phyloP scores from a whole-genome alignment of 2,797 vertebrate genomes.

The Sebastes oblongus region DNA sequence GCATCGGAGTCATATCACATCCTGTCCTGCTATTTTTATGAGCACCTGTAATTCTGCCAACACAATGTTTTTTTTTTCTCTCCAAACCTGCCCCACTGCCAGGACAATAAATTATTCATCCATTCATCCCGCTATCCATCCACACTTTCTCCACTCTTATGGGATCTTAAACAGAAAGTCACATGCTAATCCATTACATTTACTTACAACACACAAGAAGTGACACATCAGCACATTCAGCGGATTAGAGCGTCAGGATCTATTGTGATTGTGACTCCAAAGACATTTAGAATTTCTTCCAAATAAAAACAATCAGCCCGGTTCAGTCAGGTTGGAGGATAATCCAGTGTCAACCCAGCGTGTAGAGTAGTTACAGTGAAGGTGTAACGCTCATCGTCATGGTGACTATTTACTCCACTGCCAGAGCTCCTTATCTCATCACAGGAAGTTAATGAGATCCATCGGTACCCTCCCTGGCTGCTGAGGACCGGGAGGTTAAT shows the following conservation, averaged over 20 bases:
- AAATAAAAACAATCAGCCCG: neutral
- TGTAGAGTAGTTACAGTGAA: neutral
- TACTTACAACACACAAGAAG: neutral
- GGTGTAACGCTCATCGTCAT: neutral
- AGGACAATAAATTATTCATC: slow-evolving; percentile 55
- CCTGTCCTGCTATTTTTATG: slow-evolving; percentile 64
- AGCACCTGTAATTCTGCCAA: slow-evolving; percentile 70
- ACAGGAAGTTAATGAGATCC: slow-evolving; percentile 52
- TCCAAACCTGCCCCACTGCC: slow-evolving; percentile 39
- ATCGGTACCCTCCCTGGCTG: slow-evolving; percentile 20
- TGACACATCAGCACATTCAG: slow-evolving; percentile 6
- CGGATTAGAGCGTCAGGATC: slow-evolving; percentile 6
- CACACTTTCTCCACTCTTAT: slow-evolving; percentile 24
- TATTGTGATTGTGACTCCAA: slow-evolving; percentile 15
- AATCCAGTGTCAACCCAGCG: neutral
- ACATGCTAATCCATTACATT: slow-evolving; percentile 21
- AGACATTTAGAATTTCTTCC: slow-evolving; percentile 8
- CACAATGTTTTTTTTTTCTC: slow-evolving; percentile 47
- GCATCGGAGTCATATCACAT: slow-evolving; percentile 65
- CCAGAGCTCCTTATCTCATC: slow-evolving; percentile 43
- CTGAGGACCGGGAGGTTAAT: slow-evolving; percentile 45
- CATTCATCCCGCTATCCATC: slow-evolving; percentile 43
- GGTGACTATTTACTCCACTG: slow-evolving; percentile 37
- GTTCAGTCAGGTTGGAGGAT: neutral
- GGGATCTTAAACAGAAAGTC: slow-evolving; percentile 28